Evolutionary conservation across 2,113 vertebrate species (phyloP).

Genomic region (Eolophus roseicapilla): DNA sequence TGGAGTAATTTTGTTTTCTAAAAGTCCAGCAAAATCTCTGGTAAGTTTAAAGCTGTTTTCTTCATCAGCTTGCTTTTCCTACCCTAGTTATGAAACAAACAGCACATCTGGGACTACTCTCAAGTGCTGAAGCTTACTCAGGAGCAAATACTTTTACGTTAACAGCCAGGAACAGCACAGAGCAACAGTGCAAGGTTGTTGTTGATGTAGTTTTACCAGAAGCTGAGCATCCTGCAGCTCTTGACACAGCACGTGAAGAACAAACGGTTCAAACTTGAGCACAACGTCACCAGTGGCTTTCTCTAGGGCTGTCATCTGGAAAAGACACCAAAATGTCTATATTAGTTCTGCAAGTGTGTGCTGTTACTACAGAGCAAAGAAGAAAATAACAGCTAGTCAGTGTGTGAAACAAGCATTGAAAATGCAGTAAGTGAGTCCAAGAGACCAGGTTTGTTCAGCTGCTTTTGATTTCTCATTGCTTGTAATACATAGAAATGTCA

Average conservation of each 20-base stretch:
- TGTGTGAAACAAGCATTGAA: neutral
- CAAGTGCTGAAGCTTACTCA: neutral
- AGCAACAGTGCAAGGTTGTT: neutral
- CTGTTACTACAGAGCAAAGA: neutral
- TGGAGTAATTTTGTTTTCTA: neutral
- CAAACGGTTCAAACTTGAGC: conserved; percentile 92
- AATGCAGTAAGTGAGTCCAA: neutral
- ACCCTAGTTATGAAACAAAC: neutral
- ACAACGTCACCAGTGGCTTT: conserved; percentile 75
- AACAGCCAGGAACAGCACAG: neutral
- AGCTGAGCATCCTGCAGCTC: conserved; percentile 85
- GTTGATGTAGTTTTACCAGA: conserved; percentile 75
- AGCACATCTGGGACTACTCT: neutral
- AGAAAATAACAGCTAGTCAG: neutral
- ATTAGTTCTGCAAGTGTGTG: neutral
- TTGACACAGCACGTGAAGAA: conserved; percentile 89
- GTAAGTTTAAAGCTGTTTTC: neutral
- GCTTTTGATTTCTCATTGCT: neutral
- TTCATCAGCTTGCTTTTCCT: neutral
- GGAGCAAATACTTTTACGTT: neutral
- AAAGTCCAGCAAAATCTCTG: neutral
- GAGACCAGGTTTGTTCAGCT: neutral
- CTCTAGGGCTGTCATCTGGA: conserved; percentile 77
- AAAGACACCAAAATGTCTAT: neutral
- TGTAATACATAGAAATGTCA: neutral